phyloP scores from a whole-genome alignment of 2,797 vertebrate genomes.

The Pelochelys cantorii region DNA sequence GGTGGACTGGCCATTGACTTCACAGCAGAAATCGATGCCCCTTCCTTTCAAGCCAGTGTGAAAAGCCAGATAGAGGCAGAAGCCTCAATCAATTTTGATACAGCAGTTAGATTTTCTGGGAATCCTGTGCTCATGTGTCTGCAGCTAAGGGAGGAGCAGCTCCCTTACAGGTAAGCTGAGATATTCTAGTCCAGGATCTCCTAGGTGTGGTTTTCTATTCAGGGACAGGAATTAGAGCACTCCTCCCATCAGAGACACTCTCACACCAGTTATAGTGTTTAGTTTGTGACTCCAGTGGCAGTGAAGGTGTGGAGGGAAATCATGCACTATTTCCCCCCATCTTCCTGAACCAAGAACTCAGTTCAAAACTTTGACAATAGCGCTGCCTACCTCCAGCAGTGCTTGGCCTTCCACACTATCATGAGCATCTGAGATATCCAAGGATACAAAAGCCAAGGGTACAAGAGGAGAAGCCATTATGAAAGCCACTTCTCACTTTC shows the following conservation, averaged over 20 bases:
- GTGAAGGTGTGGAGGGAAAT: background rate
- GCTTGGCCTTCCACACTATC: background rate
- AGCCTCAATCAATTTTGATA: slow-evolving; percentile 55
- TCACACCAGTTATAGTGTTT: background rate
- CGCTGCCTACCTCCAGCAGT: background rate
- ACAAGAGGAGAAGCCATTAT: background rate
- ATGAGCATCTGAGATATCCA: background rate
- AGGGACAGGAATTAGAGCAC: background rate
- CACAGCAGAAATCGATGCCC: slow-evolving; percentile 64
- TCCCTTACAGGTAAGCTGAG: slow-evolving; percentile 65
- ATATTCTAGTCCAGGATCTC: background rate
- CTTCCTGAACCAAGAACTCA: background rate
- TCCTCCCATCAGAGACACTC: too few species aligned
- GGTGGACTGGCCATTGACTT: slow-evolving; percentile 70
- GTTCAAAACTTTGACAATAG: background rate
- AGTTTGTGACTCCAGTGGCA: background rate
- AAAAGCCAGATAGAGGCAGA: slow-evolving; percentile 65
- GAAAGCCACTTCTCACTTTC: background rate
- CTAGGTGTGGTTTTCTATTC: background rate
- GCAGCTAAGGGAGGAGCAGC: slow-evolving; percentile 66
- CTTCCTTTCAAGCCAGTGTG: slow-evolving; percentile 64
- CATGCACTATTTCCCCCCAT: background rate
- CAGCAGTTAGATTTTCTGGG: slow-evolving; percentile 49
- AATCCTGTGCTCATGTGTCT: slow-evolving; percentile 68
- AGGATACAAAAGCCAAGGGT: background rate